Base-by-base conservation (phyloP, 1,140 invertebrate species). In the Macrobrachium rosenbergii region DNA sequence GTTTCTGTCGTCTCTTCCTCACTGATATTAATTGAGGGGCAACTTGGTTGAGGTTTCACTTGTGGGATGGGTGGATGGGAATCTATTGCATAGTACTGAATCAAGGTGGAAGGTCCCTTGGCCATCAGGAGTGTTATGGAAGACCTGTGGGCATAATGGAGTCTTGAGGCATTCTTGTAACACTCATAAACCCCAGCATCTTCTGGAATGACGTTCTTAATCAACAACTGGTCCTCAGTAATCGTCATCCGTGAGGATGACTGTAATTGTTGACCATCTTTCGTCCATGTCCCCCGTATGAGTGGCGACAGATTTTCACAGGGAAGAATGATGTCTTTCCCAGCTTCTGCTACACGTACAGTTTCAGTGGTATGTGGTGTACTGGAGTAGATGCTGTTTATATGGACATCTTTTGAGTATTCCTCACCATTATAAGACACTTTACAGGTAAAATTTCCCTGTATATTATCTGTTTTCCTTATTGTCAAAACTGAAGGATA, bases 361-460 rank as follows among this genome's bases (percentile, higher is more conserved):
- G 37, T 78, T 21, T 87, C 69, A 16, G 69, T 81, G 14, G 60
- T 11, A 59, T 45, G 45, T 0, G 84, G 84, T 2, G 81, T 58
- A 37, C 62, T 81, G 45, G 78, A 75, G 11, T 81, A 52, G 58
- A 37, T 43, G n/a, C 67, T 59, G 17, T 8, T 60, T 52, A 87
- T 60, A n/a, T 87, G 67, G 2, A 81, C 19, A 6, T 23, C 21
- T 45, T 63, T 72, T 19, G n/a, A 8, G n/a, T 75, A 21, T 21
- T 45, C 58, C 58, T 87, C 69, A 37, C 64, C 78, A 63, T 81
- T n/a, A 52, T 75, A 73, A 14, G 17, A n/a, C 12, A 63, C 67
- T 62, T 19, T 58, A 43, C 84, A 87, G 2, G 84, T 87, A 62
- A 87, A 87, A 78, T 87, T 87, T 21, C 84, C 84, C 11, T 37